These are phyloP conservation scores for Narcine bancroftii DNA, from an alignment of 2,113 vertebrate genomes.

Conservation along the genomic window DNA sequence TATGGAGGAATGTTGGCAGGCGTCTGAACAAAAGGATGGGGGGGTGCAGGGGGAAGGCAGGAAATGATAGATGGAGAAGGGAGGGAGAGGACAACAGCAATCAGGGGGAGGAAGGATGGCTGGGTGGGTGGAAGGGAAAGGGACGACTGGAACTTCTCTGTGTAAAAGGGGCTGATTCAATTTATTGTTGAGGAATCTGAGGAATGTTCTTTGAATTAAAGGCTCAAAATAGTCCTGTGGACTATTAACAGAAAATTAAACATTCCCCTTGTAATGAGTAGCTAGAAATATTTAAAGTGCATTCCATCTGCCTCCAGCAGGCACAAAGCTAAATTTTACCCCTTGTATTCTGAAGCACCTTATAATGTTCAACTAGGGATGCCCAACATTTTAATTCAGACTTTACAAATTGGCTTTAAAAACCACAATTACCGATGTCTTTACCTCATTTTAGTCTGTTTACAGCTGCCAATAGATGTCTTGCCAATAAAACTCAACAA, in stretches of 20 bases:
- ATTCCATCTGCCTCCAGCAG: not conserved
- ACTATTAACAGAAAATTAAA: not conserved
- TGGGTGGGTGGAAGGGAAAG: no score
- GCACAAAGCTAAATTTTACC: not conserved
- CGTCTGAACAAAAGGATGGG: no score
- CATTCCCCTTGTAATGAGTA: not conserved
- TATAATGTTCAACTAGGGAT: not conserved
- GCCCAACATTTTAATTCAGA: not conserved
- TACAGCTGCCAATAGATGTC: not conserved
- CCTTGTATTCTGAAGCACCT: not conserved
- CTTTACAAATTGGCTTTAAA: not conserved
- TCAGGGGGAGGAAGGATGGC: no score
- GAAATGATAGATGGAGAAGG: no score
- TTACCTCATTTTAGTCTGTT: not conserved
- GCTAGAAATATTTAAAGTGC: not conserved
- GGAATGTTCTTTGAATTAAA: not conserved
- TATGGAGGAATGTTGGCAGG: no score
- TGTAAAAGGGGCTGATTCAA: no score
- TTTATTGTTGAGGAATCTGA: no score
- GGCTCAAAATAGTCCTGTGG: not conserved
- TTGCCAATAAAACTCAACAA: not conserved
- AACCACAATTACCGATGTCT: not conserved
- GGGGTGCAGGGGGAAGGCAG: no score
- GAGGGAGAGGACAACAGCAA: no score
- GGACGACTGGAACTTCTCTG: no score